phyloP scores from a whole-genome alignment of 2,888 invertebrate genomes.

The Celastrina argiolus region DNA sequence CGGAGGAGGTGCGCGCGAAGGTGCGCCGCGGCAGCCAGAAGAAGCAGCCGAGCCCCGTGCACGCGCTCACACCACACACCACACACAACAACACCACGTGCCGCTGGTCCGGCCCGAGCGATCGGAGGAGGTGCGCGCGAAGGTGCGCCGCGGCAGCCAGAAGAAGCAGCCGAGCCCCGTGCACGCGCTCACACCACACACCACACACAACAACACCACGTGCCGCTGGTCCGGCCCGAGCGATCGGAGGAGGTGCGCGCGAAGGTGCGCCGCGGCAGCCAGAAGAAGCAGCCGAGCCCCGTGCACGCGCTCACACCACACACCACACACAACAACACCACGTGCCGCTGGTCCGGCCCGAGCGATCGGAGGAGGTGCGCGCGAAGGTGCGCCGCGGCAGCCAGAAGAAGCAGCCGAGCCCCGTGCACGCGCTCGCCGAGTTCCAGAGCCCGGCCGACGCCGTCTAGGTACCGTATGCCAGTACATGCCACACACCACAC shows the following conservation, averaged over 20 bases:
- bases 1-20: slow-evolving; percentile 49
- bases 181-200: slow-evolving; percentile 86
- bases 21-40: slow-evolving; percentile 98
- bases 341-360: too few species aligned
- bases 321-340: too few species aligned
- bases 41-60: slow-evolving; percentile 96
- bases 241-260: too few species aligned
- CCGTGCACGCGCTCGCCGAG: slow-evolving; percentile 97
- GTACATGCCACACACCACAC: too few species aligned
- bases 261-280: slow-evolving; percentile 95
- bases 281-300: slow-evolving; percentile 97
- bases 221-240: background rate
- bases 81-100: background rate
- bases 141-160: slow-evolving; percentile 97
- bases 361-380: too few species aligned
- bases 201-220: background rate
- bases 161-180: slow-evolving; percentile 97
- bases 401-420: slow-evolving; percentile 96
- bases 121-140: too few species aligned
- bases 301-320: slow-evolving; percentile 97
- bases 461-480: slow-evolving; percentile 42
- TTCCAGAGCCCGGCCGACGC: slow-evolving; percentile 94
- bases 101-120: background rate
- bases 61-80: slow-evolving; percentile 84
- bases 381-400: slow-evolving; percentile 98